These are phyloP conservation scores for Cosmia pyralina DNA, from an alignment of 2,888 invertebrate species.

Conservation along the genomic window DNA sequence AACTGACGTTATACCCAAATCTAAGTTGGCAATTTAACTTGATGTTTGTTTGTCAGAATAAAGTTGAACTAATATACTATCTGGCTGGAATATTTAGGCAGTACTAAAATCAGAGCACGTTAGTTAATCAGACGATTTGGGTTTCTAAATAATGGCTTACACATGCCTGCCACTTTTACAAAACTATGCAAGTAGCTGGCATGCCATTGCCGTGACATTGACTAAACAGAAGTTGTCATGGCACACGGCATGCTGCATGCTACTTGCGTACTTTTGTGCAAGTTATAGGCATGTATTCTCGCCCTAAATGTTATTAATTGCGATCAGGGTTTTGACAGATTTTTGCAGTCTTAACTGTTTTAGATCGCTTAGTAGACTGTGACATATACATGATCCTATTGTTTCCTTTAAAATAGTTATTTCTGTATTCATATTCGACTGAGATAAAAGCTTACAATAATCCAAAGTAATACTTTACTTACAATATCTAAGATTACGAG, in stretches of 20 bases:
- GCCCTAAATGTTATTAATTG: neutral
- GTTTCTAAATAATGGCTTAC: neutral
- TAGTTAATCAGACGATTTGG: neutral
- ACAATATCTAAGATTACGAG: constrained; percentile 50
- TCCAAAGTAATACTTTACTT: constrained; percentile 53
- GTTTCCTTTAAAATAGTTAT: constrained; percentile 48
- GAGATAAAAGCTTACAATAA: constrained; percentile 56
- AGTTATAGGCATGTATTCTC: too few relatives aligned
- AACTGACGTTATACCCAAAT: neutral
- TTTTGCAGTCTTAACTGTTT: neutral
- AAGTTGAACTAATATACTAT: neutral
- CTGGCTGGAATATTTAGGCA: neutral
- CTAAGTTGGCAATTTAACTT: neutral
- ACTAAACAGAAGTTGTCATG: too few relatives aligned
- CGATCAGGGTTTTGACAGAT: neutral
- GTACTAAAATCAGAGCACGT: too few relatives aligned
- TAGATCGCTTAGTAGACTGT: neutral
- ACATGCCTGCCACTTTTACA: too few relatives aligned
- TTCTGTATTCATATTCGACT: constrained; percentile 33
- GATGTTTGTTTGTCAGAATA: neutral
- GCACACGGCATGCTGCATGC: too few relatives aligned
- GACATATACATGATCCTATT: constrained; percentile 37
- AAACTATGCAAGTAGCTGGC: too few relatives aligned
- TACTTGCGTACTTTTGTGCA: too few relatives aligned
- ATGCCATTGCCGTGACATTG: too few relatives aligned